Conservation (phyloP, 2,113 vertebrate genomes). For the Cygnus buccinator region DNA sequence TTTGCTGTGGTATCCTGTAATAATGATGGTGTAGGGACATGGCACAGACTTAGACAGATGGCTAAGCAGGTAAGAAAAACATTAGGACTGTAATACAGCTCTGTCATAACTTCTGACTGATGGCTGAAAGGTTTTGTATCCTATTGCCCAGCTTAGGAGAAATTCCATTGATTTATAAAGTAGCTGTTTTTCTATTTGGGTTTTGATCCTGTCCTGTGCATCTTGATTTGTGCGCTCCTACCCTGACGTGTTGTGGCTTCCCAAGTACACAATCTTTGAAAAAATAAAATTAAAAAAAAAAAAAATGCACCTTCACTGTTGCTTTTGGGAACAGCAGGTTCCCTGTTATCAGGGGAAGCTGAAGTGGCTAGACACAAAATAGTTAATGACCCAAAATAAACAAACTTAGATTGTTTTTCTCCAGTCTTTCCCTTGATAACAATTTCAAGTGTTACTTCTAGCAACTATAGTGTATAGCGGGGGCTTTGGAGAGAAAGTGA, state of each 20-base stretch:
- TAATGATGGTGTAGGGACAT: background rate
- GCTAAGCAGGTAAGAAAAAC: background rate
- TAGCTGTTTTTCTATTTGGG: background rate
- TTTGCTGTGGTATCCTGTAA: background rate
- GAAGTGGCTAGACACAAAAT: background rate
- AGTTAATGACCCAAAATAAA: conserved; percentile 29
- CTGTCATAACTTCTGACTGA: background rate
- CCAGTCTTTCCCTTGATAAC: background rate
- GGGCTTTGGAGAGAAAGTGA: conserved; percentile 12
- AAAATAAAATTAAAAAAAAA: background rate
- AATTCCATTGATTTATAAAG: background rate
- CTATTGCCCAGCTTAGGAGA: background rate
- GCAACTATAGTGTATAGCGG: background rate
- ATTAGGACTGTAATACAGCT: background rate
- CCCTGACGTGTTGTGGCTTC: background rate
- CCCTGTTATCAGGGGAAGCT: background rate
- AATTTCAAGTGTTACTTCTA: conserved; percentile 48
- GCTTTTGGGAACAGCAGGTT: background rate
- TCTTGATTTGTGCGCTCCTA: background rate
- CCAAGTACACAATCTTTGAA: background rate
- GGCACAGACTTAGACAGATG: background rate
- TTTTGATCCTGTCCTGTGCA: background rate
- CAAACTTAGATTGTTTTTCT: background rate
- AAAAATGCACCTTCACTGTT: background rate
- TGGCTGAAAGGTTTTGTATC: background rate